These are phyloP conservation scores for Heliocidaris tuberculata DNA, from an alignment of 35 echinoderm and acorn worm genomes.

Conservation along the genomic window DNA sequence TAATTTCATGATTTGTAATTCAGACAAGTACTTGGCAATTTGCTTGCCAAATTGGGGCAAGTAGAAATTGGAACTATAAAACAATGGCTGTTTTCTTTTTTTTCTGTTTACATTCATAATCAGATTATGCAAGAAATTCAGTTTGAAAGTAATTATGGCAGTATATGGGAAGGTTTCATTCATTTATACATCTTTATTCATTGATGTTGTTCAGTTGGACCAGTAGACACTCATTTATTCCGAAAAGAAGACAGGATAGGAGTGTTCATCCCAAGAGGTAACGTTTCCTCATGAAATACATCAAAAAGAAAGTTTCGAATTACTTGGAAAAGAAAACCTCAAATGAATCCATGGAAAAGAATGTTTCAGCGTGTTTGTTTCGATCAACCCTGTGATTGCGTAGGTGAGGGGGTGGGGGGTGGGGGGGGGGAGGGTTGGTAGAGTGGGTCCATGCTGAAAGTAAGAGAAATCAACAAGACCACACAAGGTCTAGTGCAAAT, in stretches of 20 bases:
- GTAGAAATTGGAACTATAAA: too few species aligned
- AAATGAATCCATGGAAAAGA: background rate
- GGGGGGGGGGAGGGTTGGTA: background rate
- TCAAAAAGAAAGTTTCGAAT: background rate
- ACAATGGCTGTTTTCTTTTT: too few species aligned
- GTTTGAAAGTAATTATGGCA: too few species aligned
- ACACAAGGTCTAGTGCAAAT: constrained; percentile 16
- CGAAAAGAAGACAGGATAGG: background rate
- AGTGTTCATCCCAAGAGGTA: background rate
- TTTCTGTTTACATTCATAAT: too few species aligned
- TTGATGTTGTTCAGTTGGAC: too few species aligned
- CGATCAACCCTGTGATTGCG: background rate
- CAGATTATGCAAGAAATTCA: too few species aligned
- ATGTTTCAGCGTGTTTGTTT: background rate
- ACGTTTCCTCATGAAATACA: background rate
- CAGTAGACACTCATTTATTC: background rate
- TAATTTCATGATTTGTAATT: too few species aligned
- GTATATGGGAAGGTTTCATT: too few species aligned
- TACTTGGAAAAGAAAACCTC: constrained; percentile 3
- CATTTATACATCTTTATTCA: too few species aligned
- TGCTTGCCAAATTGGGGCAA: too few species aligned
- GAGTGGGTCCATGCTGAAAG: background rate
- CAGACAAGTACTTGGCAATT: too few species aligned
- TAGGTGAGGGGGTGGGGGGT: background rate
- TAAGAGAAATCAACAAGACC: background rate